Evolutionary conservation across 2,888 invertebrate genomes (phyloP).

Genomic region (Gibbula magus): DNA sequence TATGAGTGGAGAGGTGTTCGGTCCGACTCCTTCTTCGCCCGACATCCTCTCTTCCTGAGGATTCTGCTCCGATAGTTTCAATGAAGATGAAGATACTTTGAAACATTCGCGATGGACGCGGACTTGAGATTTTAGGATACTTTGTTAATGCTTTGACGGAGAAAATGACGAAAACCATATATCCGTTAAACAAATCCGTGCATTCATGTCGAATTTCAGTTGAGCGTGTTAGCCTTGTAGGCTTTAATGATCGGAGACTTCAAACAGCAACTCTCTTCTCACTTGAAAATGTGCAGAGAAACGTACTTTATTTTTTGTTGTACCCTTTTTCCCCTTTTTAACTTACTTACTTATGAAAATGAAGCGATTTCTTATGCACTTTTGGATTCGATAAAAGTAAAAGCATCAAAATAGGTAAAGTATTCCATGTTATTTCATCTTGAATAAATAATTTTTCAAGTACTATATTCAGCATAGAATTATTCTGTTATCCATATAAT

Average conservation of each 20-base stretch:
- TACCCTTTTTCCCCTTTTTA: background rate
- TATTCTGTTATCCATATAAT: no score
- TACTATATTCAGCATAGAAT: no score
- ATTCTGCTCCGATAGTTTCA: background rate
- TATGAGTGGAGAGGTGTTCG: background rate
- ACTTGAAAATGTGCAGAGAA: background rate
- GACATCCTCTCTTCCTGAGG: background rate
- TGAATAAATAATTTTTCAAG: no score
- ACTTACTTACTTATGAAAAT: background rate
- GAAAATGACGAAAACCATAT: background rate
- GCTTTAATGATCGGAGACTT: no score
- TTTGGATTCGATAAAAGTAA: background rate
- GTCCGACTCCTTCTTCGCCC: background rate
- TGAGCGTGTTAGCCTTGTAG: background rate
- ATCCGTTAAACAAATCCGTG: background rate
- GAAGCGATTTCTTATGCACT: background rate
- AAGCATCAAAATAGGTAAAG: no score
- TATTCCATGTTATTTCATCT: no score
- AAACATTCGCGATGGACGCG: constrained; percentile 1
- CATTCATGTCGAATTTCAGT: background rate
- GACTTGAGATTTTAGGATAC: constrained; percentile 8
- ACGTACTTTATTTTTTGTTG: background rate
- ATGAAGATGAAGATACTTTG: background rate
- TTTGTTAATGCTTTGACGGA: background rate
- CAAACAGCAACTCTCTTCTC: no score